Conservation (phyloP, 2,797 vertebrate genomes). For the Notolabrus celidotus region DNA sequence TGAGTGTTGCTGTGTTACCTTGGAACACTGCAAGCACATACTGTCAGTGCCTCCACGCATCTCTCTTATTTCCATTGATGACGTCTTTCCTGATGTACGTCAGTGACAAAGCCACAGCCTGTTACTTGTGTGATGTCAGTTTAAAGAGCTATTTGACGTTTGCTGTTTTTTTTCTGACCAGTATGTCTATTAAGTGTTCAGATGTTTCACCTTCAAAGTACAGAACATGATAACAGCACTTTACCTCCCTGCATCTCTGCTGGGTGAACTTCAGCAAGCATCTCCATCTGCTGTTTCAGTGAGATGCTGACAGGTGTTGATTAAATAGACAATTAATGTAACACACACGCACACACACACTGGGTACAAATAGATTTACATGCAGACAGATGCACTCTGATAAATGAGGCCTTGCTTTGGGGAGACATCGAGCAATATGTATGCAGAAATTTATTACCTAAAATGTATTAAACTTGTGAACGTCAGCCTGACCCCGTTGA, state of each 20-base stretch:
- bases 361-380: slow-evolving; percentile 7
- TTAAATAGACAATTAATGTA: slow-evolving; percentile 34
- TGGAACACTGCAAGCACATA: too few relatives aligned
- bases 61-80: too few relatives aligned
- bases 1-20: too few relatives aligned
- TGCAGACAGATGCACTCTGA: neutral
- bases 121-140: too few relatives aligned
- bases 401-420: neutral
- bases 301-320: slow-evolving; percentile 28
- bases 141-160: too few relatives aligned
- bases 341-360: neutral
- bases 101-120: too few relatives aligned
- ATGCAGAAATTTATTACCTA: slow-evolving; percentile 5
- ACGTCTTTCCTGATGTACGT: too few relatives aligned
- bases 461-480: slow-evolving; percentile 43
- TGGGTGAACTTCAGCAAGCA: neutral
- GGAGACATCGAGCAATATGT: neutral
- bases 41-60: too few relatives aligned
- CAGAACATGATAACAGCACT: neutral
- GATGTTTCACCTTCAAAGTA: too few relatives aligned
- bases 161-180: too few relatives aligned
- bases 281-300: slow-evolving; percentile 20
- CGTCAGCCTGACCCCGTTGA: slow-evolving; percentile 37
- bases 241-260: neutral
- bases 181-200: too few relatives aligned